Evolutionary conservation across 2,113 vertebrate species (phyloP).

Genomic region (Brachyistius frenatus): DNA sequence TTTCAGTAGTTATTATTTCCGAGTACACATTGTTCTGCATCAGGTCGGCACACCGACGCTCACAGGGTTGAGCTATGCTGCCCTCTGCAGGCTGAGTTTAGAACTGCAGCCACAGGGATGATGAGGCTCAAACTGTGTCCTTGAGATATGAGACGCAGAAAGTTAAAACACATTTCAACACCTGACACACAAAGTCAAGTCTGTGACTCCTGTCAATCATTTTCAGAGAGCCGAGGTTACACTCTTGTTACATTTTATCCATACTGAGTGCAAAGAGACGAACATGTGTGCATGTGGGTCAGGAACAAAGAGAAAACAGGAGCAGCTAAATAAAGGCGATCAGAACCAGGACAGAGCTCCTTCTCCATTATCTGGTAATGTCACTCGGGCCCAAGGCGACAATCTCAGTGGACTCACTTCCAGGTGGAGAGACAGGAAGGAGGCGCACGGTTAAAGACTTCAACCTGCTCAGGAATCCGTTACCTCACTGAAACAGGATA

Average conservation of each 20-base stretch:
- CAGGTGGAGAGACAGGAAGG: too few relatives aligned
- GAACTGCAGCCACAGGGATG: neutral
- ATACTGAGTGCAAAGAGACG: neutral
- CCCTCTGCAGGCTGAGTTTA: constrained; percentile 51
- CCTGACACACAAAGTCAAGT: too few relatives aligned
- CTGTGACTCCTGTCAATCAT: neutral
- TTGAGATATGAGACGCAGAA: too few relatives aligned
- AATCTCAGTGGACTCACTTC: too few relatives aligned
- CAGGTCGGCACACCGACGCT: too few relatives aligned
- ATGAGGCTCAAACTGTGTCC: too few relatives aligned
- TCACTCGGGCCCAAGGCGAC: constrained; percentile 10
- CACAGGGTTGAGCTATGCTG: constrained; percentile 2
- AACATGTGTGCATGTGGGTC: constrained; percentile 58
- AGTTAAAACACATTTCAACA: too few relatives aligned
- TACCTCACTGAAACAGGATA: too few relatives aligned
- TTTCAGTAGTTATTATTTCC: too few relatives aligned
- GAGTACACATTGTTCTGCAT: too few relatives aligned
- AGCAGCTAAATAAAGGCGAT: constrained; percentile 70
- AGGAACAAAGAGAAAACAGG: constrained; percentile 37
- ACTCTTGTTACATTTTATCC: neutral
- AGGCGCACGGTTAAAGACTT: too few relatives aligned
- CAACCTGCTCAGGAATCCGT: too few relatives aligned
- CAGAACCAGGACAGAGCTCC: constrained; percentile 65
- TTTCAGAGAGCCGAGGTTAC: neutral
- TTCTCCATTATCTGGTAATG: constrained; percentile 51